A percentile compares a stretch with the other conserved stretches of the same genome.
phyloP scores from a whole-genome alignment of 2,113 vertebrate genomes.

The Phrynosoma blainvillii region DNA sequence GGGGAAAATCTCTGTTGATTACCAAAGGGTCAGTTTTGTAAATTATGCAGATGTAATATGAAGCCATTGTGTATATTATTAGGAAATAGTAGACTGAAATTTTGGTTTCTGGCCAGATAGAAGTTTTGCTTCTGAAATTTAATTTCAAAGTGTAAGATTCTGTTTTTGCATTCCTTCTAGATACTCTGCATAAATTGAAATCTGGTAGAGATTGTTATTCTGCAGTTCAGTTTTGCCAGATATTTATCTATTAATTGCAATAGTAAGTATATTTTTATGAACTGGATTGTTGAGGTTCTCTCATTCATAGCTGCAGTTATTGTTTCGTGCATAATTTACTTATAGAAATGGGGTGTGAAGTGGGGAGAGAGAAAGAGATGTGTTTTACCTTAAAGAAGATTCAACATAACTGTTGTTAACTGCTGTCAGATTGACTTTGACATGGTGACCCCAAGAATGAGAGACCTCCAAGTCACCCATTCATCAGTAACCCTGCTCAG shows the following conservation, averaged over 20 bases:
- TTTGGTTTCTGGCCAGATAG: conserved; percentile 1
- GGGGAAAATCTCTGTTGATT: background rate
- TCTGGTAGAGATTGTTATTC: conserved; percentile 10
- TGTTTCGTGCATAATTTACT: background rate
- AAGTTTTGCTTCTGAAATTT: conserved; percentile 29
- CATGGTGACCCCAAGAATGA: no score
- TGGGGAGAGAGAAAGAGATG: background rate
- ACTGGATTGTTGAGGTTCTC: conserved; percentile 27
- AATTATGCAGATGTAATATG: conserved; percentile 11
- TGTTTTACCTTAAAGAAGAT: conserved; percentile 46
- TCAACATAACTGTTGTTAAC: conserved; percentile 53
- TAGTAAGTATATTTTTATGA: conserved; percentile 44
- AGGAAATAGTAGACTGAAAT: conserved; percentile 29
- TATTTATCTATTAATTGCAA: conserved; percentile 51
- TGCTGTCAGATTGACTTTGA: no score
- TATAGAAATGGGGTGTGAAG: conserved; percentile 4
- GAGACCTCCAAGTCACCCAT: no score
- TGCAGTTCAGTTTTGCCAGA: conserved; percentile 16
- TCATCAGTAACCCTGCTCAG: no score
- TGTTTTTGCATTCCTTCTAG: conserved; percentile 34
- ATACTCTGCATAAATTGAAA: background rate
- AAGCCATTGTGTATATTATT: conserved; percentile 29
- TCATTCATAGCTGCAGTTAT: background rate
- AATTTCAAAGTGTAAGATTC: conserved; percentile 32
- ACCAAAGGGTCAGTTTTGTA: conserved; percentile 24